Conservation (phyloP, 1,140 invertebrate genomes). For the Leptinotarsa texana region DNA sequence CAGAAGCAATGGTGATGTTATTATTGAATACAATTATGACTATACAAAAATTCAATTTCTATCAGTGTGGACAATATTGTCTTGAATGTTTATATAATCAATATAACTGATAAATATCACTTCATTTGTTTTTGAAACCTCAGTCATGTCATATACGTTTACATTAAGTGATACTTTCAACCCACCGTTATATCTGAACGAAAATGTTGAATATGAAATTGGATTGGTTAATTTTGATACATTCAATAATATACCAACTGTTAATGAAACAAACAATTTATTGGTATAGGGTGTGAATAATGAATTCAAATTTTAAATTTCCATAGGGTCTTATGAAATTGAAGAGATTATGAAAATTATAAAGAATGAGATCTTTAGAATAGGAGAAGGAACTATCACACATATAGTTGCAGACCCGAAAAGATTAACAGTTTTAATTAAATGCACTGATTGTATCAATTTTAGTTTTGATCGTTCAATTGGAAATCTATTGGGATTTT, state of each 20-base stretch:
- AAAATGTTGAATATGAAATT: conserved; percentile 26
- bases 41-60: too few relatives aligned
- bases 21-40: too few relatives aligned
- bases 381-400: background rate
- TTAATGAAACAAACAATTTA: too few relatives aligned
- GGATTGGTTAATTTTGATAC: conserved; percentile 32
- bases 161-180: background rate
- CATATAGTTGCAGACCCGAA: background rate
- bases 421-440: too few relatives aligned
- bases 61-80: too few relatives aligned
- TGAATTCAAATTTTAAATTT: too few relatives aligned
- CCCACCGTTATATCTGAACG: conserved; percentile 15
- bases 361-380: conserved; percentile 8
- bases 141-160: too few relatives aligned
- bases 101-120: conserved; percentile 8
- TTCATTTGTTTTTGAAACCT: conserved; percentile 11
- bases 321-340: conserved; percentile 19
- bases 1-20: conserved; percentile 16
- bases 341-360: conserved; percentile 1
- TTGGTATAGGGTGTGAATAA: too few relatives aligned
- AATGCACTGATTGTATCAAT: conserved; percentile 9
- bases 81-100: conserved; percentile 43
- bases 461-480: background rate
- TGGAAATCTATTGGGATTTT: background rate
- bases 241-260: too few relatives aligned